Conservation (phyloP, 2,113 vertebrate species). For the Peromyscus polionotus region DNA sequence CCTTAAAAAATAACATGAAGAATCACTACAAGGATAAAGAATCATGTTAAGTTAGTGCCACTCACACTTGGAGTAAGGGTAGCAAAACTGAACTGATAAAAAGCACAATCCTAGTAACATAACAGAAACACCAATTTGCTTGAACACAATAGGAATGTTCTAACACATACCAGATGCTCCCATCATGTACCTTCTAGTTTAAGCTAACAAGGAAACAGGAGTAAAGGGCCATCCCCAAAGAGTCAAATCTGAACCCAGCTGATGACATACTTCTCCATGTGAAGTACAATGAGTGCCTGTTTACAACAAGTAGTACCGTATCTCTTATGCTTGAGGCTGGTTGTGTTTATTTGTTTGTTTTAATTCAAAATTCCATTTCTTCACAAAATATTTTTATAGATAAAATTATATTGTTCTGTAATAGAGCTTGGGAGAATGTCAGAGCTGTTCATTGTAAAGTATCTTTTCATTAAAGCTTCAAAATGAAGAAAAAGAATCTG, state of each 20-base stretch:
- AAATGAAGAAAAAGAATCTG: not conserved
- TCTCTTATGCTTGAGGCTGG: not conserved
- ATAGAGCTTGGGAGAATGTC: not conserved
- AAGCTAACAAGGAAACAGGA: not conserved
- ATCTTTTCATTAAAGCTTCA: slow-evolving; percentile 47
- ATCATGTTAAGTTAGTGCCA: not conserved
- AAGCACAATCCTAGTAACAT: not conserved
- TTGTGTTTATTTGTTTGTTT: not conserved
- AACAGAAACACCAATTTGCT: not conserved
- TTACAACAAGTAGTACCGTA: not conserved
- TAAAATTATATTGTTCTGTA: not conserved
- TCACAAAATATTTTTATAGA: slow-evolving; percentile 1
- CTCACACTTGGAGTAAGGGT: not conserved
- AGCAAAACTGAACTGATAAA: not conserved
- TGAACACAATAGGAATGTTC: not conserved
- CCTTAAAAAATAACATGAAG: not conserved
- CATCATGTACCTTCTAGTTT: not conserved
- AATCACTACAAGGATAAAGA: not conserved
- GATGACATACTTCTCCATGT: not conserved
- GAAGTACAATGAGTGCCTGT: not conserved
- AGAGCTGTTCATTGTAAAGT: not conserved
- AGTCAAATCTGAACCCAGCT: not conserved
- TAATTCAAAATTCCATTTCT: slow-evolving; percentile 14
- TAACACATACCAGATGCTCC: not conserved
- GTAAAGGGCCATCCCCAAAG: not conserved